Base-by-base conservation (phyloP, 2,113 vertebrate species). In the Saguinus midas region DNA sequence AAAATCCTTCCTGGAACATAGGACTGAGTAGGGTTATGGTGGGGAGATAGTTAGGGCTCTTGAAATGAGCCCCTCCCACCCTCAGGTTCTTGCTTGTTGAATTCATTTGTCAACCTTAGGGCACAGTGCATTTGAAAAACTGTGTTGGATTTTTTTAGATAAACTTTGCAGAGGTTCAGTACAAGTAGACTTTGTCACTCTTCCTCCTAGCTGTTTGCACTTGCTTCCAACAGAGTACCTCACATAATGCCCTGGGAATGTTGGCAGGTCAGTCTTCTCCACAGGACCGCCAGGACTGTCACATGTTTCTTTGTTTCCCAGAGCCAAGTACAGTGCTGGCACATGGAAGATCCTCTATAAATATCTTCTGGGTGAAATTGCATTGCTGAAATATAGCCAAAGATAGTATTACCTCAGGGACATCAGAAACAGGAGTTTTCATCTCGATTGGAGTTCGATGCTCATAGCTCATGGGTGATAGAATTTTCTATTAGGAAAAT, bases 381-480 rank as follows among this genome's bases (percentile, higher is more conserved):
- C 93, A 80, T 50, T 81, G 90, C 87, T 97, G 90, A 97, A 89
- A 81, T 84, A 80, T 12, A 94, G 94, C 83, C 72, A 92, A 89
- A 70, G 64, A 66, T 52, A 80, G 25, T 80, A 43, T 82, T 84
- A 66, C 68, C 57, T 84, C 11, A 1, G 55, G 82, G 70, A 57
- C 64, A 90, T 90, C 87, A 87, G 75, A 93, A 84, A 37, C 10
- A 48, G 50, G 40, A 94, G 45, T 90, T 95, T 91, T 95, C 52
- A 18, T 95, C 92, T 64, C 17, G 43, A 50, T 85, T 20, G 1
- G 32, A 87, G 84, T 64, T 87, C 70, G 55, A 87, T 72, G 70
- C 55, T 95, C 66, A 45, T 55, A 91, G 82, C 85, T 96, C 70
- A 82, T 16, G 7, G 58, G 8, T 35, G 40, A 76, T 81, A 95